A percentile compares a stretch with the other conserved stretches of the same genome.
These are phyloP conservation scores for Rutpela maculata DNA, from an alignment of 2,888 invertebrate genomes.

Conservation along the genomic window DNA sequence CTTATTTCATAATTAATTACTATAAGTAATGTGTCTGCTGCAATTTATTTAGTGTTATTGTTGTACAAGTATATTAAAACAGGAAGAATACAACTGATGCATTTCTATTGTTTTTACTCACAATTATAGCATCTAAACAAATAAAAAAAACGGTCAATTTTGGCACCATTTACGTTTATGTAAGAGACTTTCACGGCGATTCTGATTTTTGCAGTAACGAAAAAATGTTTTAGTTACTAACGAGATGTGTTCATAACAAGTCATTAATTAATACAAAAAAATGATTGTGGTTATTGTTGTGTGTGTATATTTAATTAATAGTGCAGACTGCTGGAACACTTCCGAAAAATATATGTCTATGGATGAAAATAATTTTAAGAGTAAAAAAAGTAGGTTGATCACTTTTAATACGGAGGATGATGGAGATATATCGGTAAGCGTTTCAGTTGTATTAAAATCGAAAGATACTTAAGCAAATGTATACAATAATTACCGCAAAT, in stretches of 20 bases:
- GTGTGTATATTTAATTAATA: conserved; percentile 23
- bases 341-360: conserved; percentile 67
- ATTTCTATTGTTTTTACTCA: conserved; percentile 30
- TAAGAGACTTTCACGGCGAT: conserved; percentile 29
- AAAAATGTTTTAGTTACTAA: conserved; percentile 20
- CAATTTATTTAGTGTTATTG: background rate
- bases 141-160: background rate
- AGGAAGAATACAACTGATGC: background rate
- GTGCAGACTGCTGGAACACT: conserved; percentile 63
- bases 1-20: background rate
- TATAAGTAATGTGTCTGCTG: background rate
- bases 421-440: conserved; percentile 76
- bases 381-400: conserved; percentile 73
- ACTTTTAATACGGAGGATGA: conserved; percentile 77
- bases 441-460: background rate
- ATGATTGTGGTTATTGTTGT: conserved; percentile 22
- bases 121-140: background rate
- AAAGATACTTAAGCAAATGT: background rate
- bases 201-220: background rate
- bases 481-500: too few species aligned
- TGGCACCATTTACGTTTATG: conserved; percentile 22
- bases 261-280: background rate
- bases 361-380: conserved; percentile 48
- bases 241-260: conserved; percentile 18
- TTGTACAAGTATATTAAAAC: background rate